Evolutionary conservation across 2,888 invertebrate genomes (phyloP).

Genomic region (Cantharis rustica): DNA sequence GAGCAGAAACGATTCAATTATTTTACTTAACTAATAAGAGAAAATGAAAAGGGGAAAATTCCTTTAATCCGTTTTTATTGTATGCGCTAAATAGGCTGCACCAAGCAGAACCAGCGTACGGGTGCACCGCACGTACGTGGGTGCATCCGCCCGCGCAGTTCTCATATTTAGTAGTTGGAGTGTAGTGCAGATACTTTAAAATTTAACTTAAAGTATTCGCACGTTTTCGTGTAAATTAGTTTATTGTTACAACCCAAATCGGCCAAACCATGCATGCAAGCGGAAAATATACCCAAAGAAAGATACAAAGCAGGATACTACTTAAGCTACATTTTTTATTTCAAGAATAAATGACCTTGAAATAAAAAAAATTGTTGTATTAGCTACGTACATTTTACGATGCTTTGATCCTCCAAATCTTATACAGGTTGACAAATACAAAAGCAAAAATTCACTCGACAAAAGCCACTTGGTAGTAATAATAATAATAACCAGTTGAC

Average conservation of each 20-base stretch:
- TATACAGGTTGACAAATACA: slow-evolving; percentile 34
- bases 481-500: slow-evolving; percentile 41
- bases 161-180: background rate
- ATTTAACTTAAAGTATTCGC: slow-evolving; percentile 15
- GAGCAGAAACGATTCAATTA: slow-evolving; percentile 5
- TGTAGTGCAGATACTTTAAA: slow-evolving; percentile 13
- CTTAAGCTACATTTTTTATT: slow-evolving; percentile 21
- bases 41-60: slow-evolving; percentile 24
- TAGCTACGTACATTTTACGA: slow-evolving; percentile 30
- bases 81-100: slow-evolving; percentile 15
- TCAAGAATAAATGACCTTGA: slow-evolving; percentile 2
- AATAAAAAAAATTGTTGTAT: slow-evolving; percentile 13
- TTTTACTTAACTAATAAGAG: slow-evolving; percentile 30
- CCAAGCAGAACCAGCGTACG: background rate
- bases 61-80: slow-evolving; percentile 53
- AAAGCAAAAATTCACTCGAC: slow-evolving; percentile 48
- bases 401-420: slow-evolving; percentile 31
- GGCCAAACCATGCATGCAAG: slow-evolving; percentile 18
- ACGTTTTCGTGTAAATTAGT: slow-evolving; percentile 19
- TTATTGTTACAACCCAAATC: slow-evolving; percentile 10
- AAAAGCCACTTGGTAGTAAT: slow-evolving; percentile 46
- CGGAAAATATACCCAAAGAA: slow-evolving; percentile 21
- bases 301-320: slow-evolving; percentile 28
- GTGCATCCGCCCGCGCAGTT: background rate
- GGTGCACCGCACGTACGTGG: background rate